Percentiles rank a stretch among this genome's conserved stretches.
These are phyloP conservation scores for Lethenteron camtschaticum DNA, from an alignment of 2,113 vertebrate species.

Conservation along the genomic window DNA sequence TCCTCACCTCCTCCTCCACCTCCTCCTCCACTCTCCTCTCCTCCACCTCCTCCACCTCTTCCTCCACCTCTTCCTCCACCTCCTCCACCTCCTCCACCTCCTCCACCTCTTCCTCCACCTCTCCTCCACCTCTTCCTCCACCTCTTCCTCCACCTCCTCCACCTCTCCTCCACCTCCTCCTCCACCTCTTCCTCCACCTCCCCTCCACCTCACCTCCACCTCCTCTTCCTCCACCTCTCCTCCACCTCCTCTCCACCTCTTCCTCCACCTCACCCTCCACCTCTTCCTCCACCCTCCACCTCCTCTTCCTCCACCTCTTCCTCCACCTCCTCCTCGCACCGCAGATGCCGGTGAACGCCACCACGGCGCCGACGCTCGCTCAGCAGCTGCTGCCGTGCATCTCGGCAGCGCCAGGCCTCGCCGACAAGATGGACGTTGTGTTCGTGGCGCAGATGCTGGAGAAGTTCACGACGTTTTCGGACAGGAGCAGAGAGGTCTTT, in stretches of 20 bases:
- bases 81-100: too few relatives aligned
- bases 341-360: constrained; percentile 85
- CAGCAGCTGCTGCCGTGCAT: constrained; percentile 66
- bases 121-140: neutral
- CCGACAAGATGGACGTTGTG: constrained; percentile 95
- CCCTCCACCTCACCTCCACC: too few relatives aligned
- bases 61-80: neutral
- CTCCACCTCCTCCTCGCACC: constrained; percentile 12
- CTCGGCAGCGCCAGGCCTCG: constrained; percentile 72
- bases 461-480: constrained; percentile 78
- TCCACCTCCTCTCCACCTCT: too few relatives aligned
- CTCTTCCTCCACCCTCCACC: too few relatives aligned
- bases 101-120: neutral
- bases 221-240: too few relatives aligned
- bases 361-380: constrained; percentile 59
- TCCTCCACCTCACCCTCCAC: too few relatives aligned
- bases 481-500: constrained; percentile 80
- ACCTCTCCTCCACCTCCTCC: too few relatives aligned
- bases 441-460: constrained; percentile 98
- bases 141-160: too few relatives aligned
- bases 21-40: too few relatives aligned
- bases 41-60: too few relatives aligned
- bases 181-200: too few relatives aligned
- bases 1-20: neutral
- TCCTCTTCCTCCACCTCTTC: too few relatives aligned